These are phyloP conservation scores for Lanius collurio DNA, from an alignment of 2,113 vertebrate species.

Conservation along the genomic window DNA sequence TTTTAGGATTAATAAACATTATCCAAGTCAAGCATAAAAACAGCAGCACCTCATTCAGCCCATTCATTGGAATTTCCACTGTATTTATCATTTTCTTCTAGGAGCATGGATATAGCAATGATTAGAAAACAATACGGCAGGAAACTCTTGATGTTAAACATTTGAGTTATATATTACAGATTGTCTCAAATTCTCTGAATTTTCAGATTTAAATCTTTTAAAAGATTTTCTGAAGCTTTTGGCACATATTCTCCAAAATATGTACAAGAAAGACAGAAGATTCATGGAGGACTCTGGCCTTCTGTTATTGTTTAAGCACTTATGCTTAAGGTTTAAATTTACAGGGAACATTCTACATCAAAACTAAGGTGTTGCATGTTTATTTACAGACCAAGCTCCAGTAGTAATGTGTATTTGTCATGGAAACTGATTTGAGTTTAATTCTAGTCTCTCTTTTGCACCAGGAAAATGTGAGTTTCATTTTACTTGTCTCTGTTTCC, in stretches of 20 bases:
- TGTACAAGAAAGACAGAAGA: neutral
- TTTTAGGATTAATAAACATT: slow-evolving; percentile 36
- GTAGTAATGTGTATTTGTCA: slow-evolving; percentile 59
- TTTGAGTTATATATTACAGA: slow-evolving; percentile 12
- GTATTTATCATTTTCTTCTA: slow-evolving; percentile 23
- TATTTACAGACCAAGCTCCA: slow-evolving; percentile 37
- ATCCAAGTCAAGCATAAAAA: slow-evolving; percentile 11
- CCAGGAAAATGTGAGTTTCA: slow-evolving; percentile 68
- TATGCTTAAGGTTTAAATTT: slow-evolving; percentile 33
- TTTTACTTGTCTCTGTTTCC: slow-evolving; percentile 74
- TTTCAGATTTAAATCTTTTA: slow-evolving; percentile 15
- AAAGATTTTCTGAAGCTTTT: slow-evolving; percentile 23
- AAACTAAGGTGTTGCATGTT: slow-evolving; percentile 58
- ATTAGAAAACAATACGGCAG: slow-evolving; percentile 47
- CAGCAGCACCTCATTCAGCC: slow-evolving; percentile 26
- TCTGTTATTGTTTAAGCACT: neutral
- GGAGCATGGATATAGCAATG: neutral
- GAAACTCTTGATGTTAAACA: slow-evolving; percentile 36
- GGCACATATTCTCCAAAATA: neutral
- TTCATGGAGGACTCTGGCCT: neutral
- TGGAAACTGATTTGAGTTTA: slow-evolving; percentile 62
- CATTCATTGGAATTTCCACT: neutral
- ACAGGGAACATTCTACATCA: neutral
- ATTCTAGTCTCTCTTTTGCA: slow-evolving; percentile 59
- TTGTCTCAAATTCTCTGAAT: slow-evolving; percentile 19